Evolutionary conservation across 2,113 vertebrate genomes (phyloP), one percentile per base, ranked within the genome.

Genomic region (Dasyornis broadbenti): DNA sequence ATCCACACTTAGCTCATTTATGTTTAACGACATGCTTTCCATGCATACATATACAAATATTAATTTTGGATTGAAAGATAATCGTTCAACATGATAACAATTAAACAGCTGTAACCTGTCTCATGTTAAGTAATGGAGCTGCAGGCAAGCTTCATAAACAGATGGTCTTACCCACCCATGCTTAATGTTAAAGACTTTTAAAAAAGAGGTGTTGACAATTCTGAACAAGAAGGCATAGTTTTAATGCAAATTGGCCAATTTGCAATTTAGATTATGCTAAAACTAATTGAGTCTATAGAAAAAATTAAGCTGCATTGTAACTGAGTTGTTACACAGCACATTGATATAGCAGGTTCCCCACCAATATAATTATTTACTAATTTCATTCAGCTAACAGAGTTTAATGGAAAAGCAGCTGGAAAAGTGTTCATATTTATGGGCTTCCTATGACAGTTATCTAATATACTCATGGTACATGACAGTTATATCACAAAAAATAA

Each of bases 61-160:
- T 98, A 97, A 98, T 98, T 98, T 95, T 97, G 96, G 97, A 95
- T 49, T 75, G 96, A 95, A 95, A 54, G 93, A 96, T 98, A 96
- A 97, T 97, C 4, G 60, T 97, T 98, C 96, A 91, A 96, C 92
- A 82, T 47, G 44, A 5, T 95, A 98, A 98, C 98, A 98, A 98
- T 98, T 98, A 98, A 98, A 97, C 97, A 98, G 97, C 98, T 98
- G 97, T 97, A 98, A 97, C 96, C 96, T 97, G 97, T 97, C 97
- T 97, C 60, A 64, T 92, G 95, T 95, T 97, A 97, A 98, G 95
- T 89, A 96, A 97, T 72, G 80, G 96, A 96, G 97, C 98, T 98
- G 84, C 95, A 90, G 97, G 98, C 96, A 70, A 96, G 88, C 91
- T 96, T 90, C 73, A 63, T 61, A 97, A 98, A 97, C 98, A 98